These are phyloP conservation scores for Forbesichthys agassizii DNA, from an alignment of 2,113 vertebrate genomes.

Conservation along the genomic window DNA sequence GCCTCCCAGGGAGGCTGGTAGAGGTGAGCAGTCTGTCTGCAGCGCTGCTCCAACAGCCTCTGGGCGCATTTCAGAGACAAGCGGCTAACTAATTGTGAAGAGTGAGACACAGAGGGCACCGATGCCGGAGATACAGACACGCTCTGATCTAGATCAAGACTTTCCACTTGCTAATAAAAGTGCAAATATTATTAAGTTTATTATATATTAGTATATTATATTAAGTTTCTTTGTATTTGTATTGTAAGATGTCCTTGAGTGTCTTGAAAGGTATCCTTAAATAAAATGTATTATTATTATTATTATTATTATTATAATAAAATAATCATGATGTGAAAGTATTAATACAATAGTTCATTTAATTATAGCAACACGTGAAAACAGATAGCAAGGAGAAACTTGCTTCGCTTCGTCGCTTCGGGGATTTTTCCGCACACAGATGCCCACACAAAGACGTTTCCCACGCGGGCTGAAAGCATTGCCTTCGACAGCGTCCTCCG, in stretches of 20 bases:
- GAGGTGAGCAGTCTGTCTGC: slow-evolving; percentile 7
- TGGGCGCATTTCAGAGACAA: slow-evolving; percentile 30
- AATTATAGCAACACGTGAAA: neutral
- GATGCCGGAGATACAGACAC: neutral
- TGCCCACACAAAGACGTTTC: slow-evolving; percentile 21
- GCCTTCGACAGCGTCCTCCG: slow-evolving; percentile 41
- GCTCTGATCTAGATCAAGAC: neutral
- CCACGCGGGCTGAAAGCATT: slow-evolving; percentile 19
- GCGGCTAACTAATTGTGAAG: slow-evolving; percentile 28
- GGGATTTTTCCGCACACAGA: slow-evolving; percentile 6
- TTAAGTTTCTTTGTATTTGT: too few species aligned
- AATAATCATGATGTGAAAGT: too few species aligned
- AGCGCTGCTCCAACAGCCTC: slow-evolving; percentile 8
- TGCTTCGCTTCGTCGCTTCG: slow-evolving; percentile 13
- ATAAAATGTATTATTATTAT: too few species aligned
- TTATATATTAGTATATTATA: too few species aligned
- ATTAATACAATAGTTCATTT: too few species aligned
- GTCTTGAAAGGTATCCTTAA: too few species aligned
- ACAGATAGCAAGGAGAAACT: neutral
- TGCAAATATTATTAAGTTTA: too few species aligned
- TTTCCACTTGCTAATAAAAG: too few species aligned
- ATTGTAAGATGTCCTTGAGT: too few species aligned
- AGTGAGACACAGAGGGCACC: slow-evolving; percentile 23
- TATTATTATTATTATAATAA: too few species aligned
- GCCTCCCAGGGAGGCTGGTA: neutral